Base-by-base conservation (phyloP, 1,140 invertebrate genomes). In the Latrodectus geometricus region DNA sequence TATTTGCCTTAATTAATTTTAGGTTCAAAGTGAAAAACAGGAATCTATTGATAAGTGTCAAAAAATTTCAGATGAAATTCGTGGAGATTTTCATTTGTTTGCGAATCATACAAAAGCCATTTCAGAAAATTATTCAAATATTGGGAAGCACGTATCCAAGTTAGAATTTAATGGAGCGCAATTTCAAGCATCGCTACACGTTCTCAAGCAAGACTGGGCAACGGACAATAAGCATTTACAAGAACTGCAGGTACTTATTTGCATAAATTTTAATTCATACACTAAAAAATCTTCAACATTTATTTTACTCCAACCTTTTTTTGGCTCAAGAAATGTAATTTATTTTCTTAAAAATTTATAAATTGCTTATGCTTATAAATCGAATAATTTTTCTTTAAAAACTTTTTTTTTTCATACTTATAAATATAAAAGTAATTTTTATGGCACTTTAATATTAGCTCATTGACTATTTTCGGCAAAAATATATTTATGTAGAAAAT, bases 91-190 rank as follows among this genome's bases (percentile, higher is more conserved):
- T 7, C 20, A 49, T 48, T 83, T 70, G 12, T 74, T 54, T 9
- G 56, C 52, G 49, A 66, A 66, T 7, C 9, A 56, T 0, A 4
- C 74, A 52, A 68, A 83, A 15, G 74, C 23, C 52, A 20, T 83
- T 4, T 66, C 68, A 49, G 79, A 74, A 14, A 49, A 65, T 74
- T 65, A 74, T 17, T 48, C 7, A 9, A 74, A 50, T 83, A 20
- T 88, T 8, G 52, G 78, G 88, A 88, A 83, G 52, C n/a, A 79
- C n/a, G 76, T 88, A 11, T 83, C 76, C 0, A 65, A 86, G 23
- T 48, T 82, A 12, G 77, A 86, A 54, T 88, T 87, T 35, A 87
- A 83, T 52, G 20, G 61, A 8, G 83, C 83, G 0, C 77, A 88
- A n/a, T 70, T 54, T 9, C 83, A 88, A 52, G 69, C 77, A 4